Evolutionary conservation across 2,113 vertebrate species (phyloP), one percentile per base, ranked within the genome.

Genomic region (Osmerus eperlanus): DNA sequence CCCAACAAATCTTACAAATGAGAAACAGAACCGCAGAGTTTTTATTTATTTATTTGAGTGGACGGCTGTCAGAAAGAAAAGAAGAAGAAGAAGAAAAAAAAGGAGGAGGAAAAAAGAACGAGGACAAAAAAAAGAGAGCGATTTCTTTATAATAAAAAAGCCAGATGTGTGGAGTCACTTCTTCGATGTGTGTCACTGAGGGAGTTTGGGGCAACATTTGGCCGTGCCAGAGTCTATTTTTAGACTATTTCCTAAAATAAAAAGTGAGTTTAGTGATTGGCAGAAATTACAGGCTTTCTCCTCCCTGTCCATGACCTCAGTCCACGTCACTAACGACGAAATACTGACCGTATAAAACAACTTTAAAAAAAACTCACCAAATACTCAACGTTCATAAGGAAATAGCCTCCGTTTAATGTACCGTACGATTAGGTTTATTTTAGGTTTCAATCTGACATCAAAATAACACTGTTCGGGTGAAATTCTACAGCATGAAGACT

Each of bases 301-400:
- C 84, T 79, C 80, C 74, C 79, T 56, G 68, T 74, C 73, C 73
- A 71, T 90, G 88, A 88, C 75, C 82, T 89, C 84, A 90, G 83
- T 81, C 58, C 21, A 61, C 88, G 88, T 92, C 91, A 92, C 80
- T 83, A 14, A 3, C 90, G 90, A 92, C 81, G 85, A 90, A 88
- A 86, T 61, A 63, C 80, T 70, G 84, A 89, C 81, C 89, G 83
- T 87, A 86, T 81, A 87, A 88, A 86, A 85, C 56, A 71, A 84
- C 73, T 78, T 23, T 23, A 76, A 74, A 83, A 82, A 72, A 79
- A 84, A 80, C 84, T 84, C 82, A 75, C 78, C 63, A 84, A 87
- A 82, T 79, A 84, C 74, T 72, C 70, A 0, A 41, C 56, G 78
- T 67, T 80, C 61, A 81, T 65, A 66, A 82, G 78, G 70, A 83